Evolutionary conservation across 2,113 vertebrate genomes (phyloP).

Genomic region (Strix aluco): DNA sequence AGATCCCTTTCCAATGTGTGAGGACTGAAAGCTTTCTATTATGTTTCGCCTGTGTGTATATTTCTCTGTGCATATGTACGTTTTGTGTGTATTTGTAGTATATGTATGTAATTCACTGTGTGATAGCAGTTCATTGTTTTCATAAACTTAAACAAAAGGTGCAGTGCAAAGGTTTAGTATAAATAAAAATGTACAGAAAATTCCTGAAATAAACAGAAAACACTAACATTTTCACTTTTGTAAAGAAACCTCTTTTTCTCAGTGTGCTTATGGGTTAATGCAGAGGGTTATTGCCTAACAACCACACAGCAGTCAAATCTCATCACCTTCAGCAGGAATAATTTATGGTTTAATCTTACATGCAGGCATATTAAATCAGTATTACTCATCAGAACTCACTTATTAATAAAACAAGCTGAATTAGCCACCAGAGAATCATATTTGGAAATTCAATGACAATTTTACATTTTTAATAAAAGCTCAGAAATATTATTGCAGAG

Average conservation of each 20-base stretch:
- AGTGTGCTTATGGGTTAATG: slow-evolving; percentile 62
- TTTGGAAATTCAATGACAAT: slow-evolving; percentile 85
- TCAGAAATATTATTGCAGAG: slow-evolving; percentile 80
- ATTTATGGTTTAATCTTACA: slow-evolving; percentile 87
- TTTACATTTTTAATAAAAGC: slow-evolving; percentile 88
- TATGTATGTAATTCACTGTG: neutral
- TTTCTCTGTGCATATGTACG: neutral
- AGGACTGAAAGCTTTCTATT: neutral
- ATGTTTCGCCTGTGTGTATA: neutral
- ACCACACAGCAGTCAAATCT: slow-evolving; percentile 61
- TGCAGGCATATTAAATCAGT: slow-evolving; percentile 80
- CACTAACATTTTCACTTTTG: neutral
- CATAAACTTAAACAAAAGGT: neutral
- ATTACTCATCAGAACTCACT: slow-evolving; percentile 82
- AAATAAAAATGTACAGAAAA: neutral
- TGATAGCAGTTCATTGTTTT: neutral
- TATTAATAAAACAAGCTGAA: slow-evolving; percentile 86
- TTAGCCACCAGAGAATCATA: slow-evolving; percentile 82
- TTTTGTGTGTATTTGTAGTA: neutral
- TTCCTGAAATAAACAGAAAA: neutral
- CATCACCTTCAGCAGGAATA: slow-evolving; percentile 80
- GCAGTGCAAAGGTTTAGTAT: neutral
- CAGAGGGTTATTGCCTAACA: slow-evolving; percentile 55
- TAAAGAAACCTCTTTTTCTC: neutral
- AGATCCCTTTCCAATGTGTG: neutral